These are phyloP conservation scores for Drosophila saltans DNA, from an alignment of 1,140 invertebrate genomes.

Conservation along the genomic window DNA sequence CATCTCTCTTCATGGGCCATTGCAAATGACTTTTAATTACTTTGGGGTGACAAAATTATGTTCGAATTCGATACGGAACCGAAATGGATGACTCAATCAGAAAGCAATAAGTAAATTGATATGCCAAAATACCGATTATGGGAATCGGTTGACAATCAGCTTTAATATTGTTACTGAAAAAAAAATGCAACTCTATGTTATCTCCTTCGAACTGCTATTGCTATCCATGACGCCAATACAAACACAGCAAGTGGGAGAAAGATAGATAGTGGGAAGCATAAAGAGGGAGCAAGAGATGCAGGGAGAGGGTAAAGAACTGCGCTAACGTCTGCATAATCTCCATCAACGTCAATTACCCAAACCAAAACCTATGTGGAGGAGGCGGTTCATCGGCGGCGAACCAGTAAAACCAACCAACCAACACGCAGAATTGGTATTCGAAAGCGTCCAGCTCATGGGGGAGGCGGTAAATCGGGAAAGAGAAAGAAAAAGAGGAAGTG, in stretches of 20 bases:
- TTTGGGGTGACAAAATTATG: constrained; percentile 37
- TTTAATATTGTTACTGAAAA: background rate
- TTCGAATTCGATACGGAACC: background rate
- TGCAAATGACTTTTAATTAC: constrained; percentile 66
- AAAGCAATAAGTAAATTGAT: background rate
- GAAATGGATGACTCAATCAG: background rate
- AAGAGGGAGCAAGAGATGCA: background rate
- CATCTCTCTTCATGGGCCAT: constrained; percentile 45
- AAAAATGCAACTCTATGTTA: constrained; percentile 4
- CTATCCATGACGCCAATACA: constrained; percentile 23
- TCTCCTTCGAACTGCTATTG: constrained; percentile 21
- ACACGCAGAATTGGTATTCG: constrained; percentile 59
- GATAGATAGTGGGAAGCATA: background rate
- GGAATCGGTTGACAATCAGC: background rate
- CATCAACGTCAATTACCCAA: constrained; percentile 77
- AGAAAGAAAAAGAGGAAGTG: too few species aligned
- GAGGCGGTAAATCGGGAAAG: constrained; percentile 6
- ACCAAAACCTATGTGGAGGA: constrained; percentile 32
- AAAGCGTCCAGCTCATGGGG: constrained; percentile 36
- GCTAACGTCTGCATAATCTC: constrained; percentile 64
- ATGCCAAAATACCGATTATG: background rate
- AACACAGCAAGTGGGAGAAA: background rate
- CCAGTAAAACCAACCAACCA: constrained; percentile 22
- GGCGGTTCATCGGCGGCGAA: background rate
- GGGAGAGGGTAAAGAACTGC: background rate